A percentile compares a stretch with the other conserved stretches of the same genome.
phyloP scores from a whole-genome alignment of 2,797 vertebrate species.

The Dryobates pubescens region DNA sequence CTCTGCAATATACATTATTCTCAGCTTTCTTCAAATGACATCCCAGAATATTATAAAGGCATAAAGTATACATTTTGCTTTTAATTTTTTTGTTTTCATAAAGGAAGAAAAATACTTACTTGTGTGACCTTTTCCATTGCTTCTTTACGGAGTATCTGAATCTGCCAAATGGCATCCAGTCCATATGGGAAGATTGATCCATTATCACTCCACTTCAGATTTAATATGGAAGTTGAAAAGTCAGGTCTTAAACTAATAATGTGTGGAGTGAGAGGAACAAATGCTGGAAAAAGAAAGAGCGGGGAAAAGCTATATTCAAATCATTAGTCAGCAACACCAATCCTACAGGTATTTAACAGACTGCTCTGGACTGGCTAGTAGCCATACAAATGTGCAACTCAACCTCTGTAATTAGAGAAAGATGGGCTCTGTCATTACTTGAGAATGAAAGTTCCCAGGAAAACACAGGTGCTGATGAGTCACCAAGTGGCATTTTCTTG shows the following conservation, averaged over 20 bases:
- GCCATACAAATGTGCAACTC: not conserved
- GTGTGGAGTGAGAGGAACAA: slow-evolving; percentile 71
- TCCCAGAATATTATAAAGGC: not conserved
- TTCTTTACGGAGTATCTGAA: slow-evolving; percentile 74
- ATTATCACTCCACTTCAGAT: slow-evolving; percentile 74
- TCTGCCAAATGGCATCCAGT: slow-evolving; percentile 72
- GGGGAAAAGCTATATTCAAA: not conserved
- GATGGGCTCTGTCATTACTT: slow-evolving; percentile 16
- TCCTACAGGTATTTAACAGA: not conserved
- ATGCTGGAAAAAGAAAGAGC: slow-evolving; percentile 56
- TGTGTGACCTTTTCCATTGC: slow-evolving; percentile 58
- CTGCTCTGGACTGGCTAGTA: not conserved
- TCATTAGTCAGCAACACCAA: not conserved
- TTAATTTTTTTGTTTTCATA: not conserved
- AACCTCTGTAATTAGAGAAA: slow-evolving; percentile 9
- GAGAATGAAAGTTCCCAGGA: slow-evolving; percentile 28
- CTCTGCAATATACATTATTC: not conserved
- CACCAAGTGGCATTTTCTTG: slow-evolving; percentile 24
- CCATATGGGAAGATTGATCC: slow-evolving; percentile 50
- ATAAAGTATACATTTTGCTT: not conserved
- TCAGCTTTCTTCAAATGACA: not conserved
- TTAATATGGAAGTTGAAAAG: slow-evolving; percentile 61
- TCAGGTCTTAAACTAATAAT: slow-evolving; percentile 72
- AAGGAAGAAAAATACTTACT: slow-evolving; percentile 65
- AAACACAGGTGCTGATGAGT: slow-evolving; percentile 35